A percentile compares a stretch with the other conserved stretches of the same genome.
Conservation (phyloP, 2,888 invertebrate species). For the Blera fallax region DNA sequence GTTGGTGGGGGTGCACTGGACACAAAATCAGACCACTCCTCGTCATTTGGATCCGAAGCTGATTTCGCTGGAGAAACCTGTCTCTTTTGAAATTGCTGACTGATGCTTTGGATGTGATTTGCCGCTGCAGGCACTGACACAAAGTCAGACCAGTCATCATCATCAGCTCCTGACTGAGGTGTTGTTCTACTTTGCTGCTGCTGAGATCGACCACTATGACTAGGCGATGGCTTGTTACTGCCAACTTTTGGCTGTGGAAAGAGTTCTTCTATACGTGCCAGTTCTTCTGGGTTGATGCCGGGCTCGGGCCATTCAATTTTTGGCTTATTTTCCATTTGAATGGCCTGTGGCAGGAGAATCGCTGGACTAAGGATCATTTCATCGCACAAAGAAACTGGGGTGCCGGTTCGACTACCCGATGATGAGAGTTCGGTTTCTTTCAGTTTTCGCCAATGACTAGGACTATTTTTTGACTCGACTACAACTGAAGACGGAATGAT, state of each 20-base stretch:
- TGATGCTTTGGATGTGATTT: slow-evolving; percentile 60
- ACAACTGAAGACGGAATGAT: slow-evolving; percentile 42
- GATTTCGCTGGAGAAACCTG: slow-evolving; percentile 65
- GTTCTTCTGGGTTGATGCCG: slow-evolving; percentile 81
- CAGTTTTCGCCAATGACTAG: slow-evolving; percentile 62
- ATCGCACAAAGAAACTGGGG: slow-evolving; percentile 71
- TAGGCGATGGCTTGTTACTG: slow-evolving; percentile 53
- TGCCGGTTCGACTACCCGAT: slow-evolving; percentile 74
- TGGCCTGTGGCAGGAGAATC: slow-evolving; percentile 78
- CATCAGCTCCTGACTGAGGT: slow-evolving; percentile 74
- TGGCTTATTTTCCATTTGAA: slow-evolving; percentile 77
- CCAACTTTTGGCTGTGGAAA: slow-evolving; percentile 78
- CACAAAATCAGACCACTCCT: slow-evolving; percentile 84
- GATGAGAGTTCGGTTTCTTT: slow-evolving; percentile 55
- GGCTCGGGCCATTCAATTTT: slow-evolving; percentile 84
- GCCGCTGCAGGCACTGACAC: slow-evolving; percentile 79
- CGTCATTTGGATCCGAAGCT: slow-evolving; percentile 77
- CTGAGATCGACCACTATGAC: slow-evolving; percentile 74
- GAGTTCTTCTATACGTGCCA: slow-evolving; percentile 80
- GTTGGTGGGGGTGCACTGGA: slow-evolving; percentile 80
- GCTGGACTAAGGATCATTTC: slow-evolving; percentile 81
- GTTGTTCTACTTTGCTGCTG: slow-evolving; percentile 41
- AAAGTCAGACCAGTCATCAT: slow-evolving; percentile 84
- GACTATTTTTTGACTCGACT: slow-evolving; percentile 43
- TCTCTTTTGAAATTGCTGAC: slow-evolving; percentile 62